phyloP scores from a whole-genome alignment of 2,113 vertebrate genomes.

The Erythrolamprus reginae region DNA sequence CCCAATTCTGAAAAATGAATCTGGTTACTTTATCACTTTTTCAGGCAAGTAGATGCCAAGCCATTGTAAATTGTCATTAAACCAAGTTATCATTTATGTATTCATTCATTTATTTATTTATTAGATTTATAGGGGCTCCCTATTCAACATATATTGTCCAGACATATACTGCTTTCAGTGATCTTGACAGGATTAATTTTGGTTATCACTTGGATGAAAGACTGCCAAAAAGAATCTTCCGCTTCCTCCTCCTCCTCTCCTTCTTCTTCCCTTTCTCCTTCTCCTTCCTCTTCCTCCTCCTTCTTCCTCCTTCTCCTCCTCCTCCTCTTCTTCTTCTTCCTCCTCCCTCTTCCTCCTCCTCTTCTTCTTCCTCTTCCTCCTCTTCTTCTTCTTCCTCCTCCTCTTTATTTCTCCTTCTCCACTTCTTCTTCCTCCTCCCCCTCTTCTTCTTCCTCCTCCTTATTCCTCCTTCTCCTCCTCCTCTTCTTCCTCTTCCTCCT shows the following conservation, averaged over 20 bases:
- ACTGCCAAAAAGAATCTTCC: background rate
- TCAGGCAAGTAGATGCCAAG: background rate
- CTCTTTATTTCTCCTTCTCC: too few relatives aligned
- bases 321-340: too few relatives aligned
- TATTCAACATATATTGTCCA: background rate
- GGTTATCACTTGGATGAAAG: background rate
- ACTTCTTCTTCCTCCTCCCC: fast-evolving
- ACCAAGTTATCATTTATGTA: background rate
- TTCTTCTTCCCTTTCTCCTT: fast-evolving
- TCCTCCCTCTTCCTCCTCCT: too few relatives aligned
- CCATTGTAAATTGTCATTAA: background rate
- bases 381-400: too few relatives aligned
- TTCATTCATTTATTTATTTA: background rate
- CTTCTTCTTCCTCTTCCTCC: too few relatives aligned
- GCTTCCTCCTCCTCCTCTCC: background rate
- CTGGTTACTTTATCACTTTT: background rate
- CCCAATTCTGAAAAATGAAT: background rate
- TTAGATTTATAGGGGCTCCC: background rate
- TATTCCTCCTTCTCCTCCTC: too few relatives aligned
- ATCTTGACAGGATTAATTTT: background rate
- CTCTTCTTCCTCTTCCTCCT: too few relatives aligned
- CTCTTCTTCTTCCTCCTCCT: too few relatives aligned
- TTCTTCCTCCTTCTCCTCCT: too few relatives aligned
- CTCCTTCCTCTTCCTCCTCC: too few relatives aligned
- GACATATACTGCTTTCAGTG: background rate